These are phyloP conservation scores for Otolemur crassicaudatus DNA, from an alignment of 2,797 vertebrate species.

Conservation along the genomic window DNA sequence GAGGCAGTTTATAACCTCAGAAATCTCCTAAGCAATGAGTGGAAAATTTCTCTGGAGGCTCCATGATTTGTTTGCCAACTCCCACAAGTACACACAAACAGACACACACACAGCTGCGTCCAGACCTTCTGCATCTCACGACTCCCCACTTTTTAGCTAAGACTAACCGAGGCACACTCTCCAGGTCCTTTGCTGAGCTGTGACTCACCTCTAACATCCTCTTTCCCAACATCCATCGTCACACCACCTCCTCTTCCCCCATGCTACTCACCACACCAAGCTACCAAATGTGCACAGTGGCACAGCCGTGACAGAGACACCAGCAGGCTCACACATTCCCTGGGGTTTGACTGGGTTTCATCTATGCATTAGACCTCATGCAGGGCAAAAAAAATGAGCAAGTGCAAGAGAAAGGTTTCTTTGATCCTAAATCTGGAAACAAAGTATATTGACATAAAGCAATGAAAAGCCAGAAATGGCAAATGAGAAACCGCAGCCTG, in stretches of 20 bases:
- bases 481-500: constrained; percentile 28
- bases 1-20: neutral
- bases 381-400: accelerated
- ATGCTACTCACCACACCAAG: neutral
- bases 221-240: neutral
- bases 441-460: neutral
- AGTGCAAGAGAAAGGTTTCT: neutral
- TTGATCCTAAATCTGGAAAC: constrained; percentile 51
- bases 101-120: too few species aligned
- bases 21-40: neutral
- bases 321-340: neutral
- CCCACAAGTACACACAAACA: neutral
- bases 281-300: neutral
- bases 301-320: neutral
- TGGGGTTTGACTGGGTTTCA: neutral
- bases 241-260: neutral
- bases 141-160: neutral
- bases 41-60: neutral
- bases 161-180: neutral
- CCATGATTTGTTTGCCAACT: neutral
- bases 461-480: constrained; percentile 3
- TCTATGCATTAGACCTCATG: accelerated
- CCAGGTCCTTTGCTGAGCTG: neutral
- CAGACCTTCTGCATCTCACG: neutral
- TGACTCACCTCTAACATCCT: neutral